Evolutionary conservation across 1,140 invertebrate genomes (phyloP), one percentile per base, ranked within the genome.

Genomic region (Aleiodes sp.): DNA sequence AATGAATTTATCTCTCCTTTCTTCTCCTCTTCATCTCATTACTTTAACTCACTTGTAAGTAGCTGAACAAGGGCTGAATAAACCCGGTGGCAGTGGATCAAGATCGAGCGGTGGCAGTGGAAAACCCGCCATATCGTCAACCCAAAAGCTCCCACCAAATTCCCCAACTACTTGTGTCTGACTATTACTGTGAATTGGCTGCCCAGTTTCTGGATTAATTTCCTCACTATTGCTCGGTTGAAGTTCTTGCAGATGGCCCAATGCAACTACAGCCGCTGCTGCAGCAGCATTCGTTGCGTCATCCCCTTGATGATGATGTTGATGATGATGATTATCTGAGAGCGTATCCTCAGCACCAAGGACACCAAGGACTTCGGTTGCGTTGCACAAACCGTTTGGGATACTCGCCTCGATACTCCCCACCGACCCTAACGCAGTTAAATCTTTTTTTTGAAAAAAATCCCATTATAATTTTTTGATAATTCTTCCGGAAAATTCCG

Each of bases 71-170:
- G 92, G 92, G 71, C 92, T 93, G 79, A 94, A 94, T 81, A 78
- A 90, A 89, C 43, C 72, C 28, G 84, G 79, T 1, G 92, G 91
- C 46, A 94, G 78, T 4, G 93, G 93, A 75, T 94, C 93, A 73
- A 94, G 84, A 75, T 94, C 93, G 52, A 94, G 84, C 1, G 92
- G 90, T 39, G 91, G 91, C 52, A 94, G 79, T 1, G 92, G 91
- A 82, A 94, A 94, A 19, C 92, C 92, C 28, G 91, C 92, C 92
- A 94, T 94, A 76, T 94, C 93, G 82, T 93, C 92, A 75, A 89
- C 88, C 90, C 91, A 92, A 74, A 88, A 90, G 76, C 81, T 87
- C 28, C 77, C 82, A 8, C 82, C 83, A 24, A 85, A 85, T 56
- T 84, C 84, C 29, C 80, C 80, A n/a, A 82, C 77, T 9, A 84